These are phyloP conservation scores for Parazoanthus swiftii DNA, from an alignment of 92 coral and sea anemone species.

Conservation along the genomic window DNA sequence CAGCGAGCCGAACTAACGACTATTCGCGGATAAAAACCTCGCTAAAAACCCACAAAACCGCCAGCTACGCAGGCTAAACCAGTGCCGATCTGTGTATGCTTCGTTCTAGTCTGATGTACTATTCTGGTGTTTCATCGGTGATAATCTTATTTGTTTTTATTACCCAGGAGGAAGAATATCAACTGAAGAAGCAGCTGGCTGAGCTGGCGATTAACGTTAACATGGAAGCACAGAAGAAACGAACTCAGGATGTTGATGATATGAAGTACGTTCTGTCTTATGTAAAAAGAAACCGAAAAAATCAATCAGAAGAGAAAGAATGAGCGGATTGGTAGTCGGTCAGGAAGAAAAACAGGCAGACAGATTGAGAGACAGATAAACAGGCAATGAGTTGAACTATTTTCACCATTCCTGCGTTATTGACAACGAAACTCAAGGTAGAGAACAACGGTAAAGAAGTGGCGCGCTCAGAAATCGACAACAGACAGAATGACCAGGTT, in stretches of 20 bases:
- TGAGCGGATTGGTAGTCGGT: neutral
- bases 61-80: no score
- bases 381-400: neutral
- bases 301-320: neutral
- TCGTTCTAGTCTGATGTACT: no score
- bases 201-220: constrained; percentile 87
- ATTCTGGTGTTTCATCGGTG: neutral
- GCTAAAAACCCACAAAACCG: no score
- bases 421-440: no score
- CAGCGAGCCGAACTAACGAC: no score
- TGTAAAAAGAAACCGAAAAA: neutral
- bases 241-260: constrained; percentile 72
- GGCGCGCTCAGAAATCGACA: no score
- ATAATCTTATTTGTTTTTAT: neutral
- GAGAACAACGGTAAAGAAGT: no score
- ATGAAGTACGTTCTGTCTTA: constrained; percentile 51
- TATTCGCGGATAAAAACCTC: no score
- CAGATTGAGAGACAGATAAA: no score
- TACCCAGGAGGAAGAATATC: constrained; percentile 79
- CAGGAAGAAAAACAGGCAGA: neutral
- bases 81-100: no score
- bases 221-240: constrained; percentile 86
- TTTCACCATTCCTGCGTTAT: neutral
- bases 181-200: constrained; percentile 81
- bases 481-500: no score